Base-by-base conservation (phyloP, 2,888 invertebrate species). In the Apotomis capreana region DNA sequence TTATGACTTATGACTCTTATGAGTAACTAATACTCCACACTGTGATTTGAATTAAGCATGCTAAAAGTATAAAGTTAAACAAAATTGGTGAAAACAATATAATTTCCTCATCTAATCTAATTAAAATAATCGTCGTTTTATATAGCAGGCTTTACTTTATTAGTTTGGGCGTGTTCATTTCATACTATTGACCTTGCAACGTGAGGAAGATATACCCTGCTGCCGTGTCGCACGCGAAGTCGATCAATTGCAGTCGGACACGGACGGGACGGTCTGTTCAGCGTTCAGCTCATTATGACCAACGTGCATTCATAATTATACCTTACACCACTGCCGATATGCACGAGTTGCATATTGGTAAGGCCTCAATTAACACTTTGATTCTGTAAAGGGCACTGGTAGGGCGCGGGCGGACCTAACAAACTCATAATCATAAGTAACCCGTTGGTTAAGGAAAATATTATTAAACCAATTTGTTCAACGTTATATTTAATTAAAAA, bases 171-270 rank as follows among this genome's bases (percentile, higher is more conserved):
- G 64, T 52, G 65, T 73, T 40, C 37, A 40, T 40, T 40, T 4
- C 40, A 62, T 70, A 68, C 68, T 49, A 60, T 64, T 73, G 75
- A 76, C 79, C 78, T 79, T 77, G 77, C 60, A 76, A 40, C 60
- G 68, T 59, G 54, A 73, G 73, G 74, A 70, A 65, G 60, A 70
- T 74, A 55, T 69, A 62, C 60, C 64, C 67, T 68, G 70, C 68
- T 67, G 73, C 69, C 67, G 76, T 75, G 76, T 73, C 26, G 64
- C 78, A 79, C 77, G 77, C 78, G 49, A 75, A 51, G 37, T 65
- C 46, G n/a, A n/a, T 8, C 5, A 26, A 5, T 12, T 44, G 15
- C 26, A 13, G 10, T 54, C 51, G 26, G 13, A 15, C 9, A 49
- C 44, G 5, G n/a, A n/a, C 62, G 10, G 26, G 26, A 26, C 26